A percentile compares a stretch with the other conserved stretches of the same genome.
Evolutionary conservation across 2,797 vertebrate species (phyloP).

Genomic region (Monodelphis domestica): DNA sequence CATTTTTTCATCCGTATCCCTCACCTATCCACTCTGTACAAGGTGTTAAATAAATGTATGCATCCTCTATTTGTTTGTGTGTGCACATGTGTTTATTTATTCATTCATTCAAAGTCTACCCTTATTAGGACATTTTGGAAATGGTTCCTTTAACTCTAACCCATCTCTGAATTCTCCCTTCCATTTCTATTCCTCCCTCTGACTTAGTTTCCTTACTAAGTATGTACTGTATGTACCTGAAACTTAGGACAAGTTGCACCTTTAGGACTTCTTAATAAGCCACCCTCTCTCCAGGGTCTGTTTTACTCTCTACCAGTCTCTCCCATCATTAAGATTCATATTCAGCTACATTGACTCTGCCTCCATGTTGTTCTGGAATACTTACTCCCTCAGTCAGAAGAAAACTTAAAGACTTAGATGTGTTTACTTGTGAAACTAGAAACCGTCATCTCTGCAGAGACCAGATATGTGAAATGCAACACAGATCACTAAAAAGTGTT

Average conservation of each 20-base stretch:
- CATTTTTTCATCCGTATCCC: neutral
- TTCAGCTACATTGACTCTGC: neutral
- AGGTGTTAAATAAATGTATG: neutral
- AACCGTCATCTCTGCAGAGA: neutral
- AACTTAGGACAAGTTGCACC: constrained; percentile 24
- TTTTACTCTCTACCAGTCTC: constrained; percentile 49
- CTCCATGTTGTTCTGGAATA: neutral
- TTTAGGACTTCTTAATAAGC: neutral
- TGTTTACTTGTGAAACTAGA: neutral
- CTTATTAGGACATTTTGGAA: constrained; percentile 35
- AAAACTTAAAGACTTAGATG: neutral
- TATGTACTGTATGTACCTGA: neutral
- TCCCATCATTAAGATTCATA: constrained; percentile 1
- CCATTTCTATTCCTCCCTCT: neutral
- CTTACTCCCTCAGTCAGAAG: neutral
- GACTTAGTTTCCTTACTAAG: too few relatives aligned
- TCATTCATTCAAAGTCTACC: neutral
- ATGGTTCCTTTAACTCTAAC: constrained; percentile 7
- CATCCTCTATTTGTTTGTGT: neutral
- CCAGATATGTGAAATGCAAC: neutral
- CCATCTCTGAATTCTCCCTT: neutral
- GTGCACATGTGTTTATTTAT: fast-evolving
- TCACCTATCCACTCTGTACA: neutral
- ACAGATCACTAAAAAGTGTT: neutral
- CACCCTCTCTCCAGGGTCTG: neutral